Conservation (phyloP, 2,888 invertebrate genomes). For the Ferrisia virgata region DNA sequence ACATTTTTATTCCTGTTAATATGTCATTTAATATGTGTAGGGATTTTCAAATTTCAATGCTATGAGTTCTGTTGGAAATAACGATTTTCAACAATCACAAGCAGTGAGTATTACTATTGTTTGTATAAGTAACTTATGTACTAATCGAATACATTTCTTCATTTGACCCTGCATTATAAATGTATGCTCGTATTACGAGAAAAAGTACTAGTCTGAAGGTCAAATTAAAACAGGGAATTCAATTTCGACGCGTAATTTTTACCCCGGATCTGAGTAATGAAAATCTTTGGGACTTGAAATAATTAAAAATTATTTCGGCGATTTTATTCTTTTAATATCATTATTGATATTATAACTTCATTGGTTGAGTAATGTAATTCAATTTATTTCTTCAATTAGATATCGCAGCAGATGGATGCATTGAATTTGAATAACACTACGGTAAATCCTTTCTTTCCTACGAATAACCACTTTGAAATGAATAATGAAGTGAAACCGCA, state of each 20-base stretch:
- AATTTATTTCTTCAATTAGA: not conserved
- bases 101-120: not conserved
- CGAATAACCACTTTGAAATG: conserved; percentile 14
- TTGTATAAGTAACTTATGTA: not conserved
- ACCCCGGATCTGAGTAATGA: not conserved
- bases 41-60: not conserved
- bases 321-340: no score
- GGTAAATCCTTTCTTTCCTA: not conserved
- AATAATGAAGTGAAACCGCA: conserved; percentile 15
- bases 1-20: not conserved
- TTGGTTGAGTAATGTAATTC: not conserved
- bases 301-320: no score
- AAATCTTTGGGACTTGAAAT: not conserved
- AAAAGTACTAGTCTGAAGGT: not conserved
- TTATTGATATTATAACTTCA: not conserved
- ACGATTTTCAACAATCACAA: not conserved
- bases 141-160: not conserved
- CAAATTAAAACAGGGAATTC: not conserved
- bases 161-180: not conserved
- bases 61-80: not conserved
- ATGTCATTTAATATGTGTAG: not conserved
- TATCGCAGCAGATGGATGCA: conserved; percentile 35
- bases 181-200: not conserved
- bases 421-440: conserved; percentile 31
- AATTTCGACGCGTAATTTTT: not conserved